Evolutionary conservation across 2,888 invertebrate genomes (phyloP), one percentile per base, ranked within the genome.

Genomic region (Ichneumoninae sp.): DNA sequence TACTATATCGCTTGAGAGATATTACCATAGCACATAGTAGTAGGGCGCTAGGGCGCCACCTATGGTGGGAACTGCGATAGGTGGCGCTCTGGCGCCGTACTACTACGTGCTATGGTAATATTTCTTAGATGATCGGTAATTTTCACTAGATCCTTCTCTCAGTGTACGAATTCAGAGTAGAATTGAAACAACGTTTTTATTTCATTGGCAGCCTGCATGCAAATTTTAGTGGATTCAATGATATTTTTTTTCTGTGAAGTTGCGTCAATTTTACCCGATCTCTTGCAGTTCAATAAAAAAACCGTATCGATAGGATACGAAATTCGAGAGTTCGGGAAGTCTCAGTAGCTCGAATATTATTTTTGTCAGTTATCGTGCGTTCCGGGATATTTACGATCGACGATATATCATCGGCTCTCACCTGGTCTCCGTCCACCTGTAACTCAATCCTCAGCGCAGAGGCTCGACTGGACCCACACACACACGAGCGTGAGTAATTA

Each of bases 331-430:
- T 57, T 68, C 62, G 13, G 57, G 44, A 3, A 16, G 16, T 47
- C 60, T 26, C 54, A 65, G 36, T 65, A 65, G 60, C 74, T 80
- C 77, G 77, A 81, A 70, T 60, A 65, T 74, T 22, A 84, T 84
- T 84, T 84, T 84, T 81, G 44, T 47, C 84, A 81, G 78, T 78
- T 57, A 78, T 84, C 50, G 74, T 84, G 78, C 78, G 84, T 81
- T 81, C 70, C 78, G 74, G n/a, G 81, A 81, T 77, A 84, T 84
- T 84, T 84, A 84, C 81, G 84, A 84, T 78, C 84, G 50, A 36
- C 74, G 52, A 81, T 84, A 66, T 60, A 81, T 84, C 84, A 84
- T 75, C 78, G 74, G 50, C 78, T 81, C 65, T 40, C 30, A 16
- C 77, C 60, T 16, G 74, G 78, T 81, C 72, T 74, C 69, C 78